Conservation (phyloP, 2,113 vertebrate species). For the Cervus canadensis region DNA sequence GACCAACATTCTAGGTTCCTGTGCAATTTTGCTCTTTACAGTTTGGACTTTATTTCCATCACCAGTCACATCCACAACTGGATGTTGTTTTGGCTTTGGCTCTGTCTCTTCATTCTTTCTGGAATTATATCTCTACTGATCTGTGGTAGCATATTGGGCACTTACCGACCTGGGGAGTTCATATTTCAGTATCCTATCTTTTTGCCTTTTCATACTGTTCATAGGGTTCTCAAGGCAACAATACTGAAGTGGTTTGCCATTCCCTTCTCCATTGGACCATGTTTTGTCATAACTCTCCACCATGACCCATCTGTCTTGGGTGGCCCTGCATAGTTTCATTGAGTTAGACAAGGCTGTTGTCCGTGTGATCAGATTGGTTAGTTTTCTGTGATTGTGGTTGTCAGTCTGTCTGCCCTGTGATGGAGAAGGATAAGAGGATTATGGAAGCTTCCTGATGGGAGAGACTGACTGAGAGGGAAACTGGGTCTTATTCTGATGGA, state of each 20-base stretch:
- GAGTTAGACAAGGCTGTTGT: background rate
- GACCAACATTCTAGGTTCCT: background rate
- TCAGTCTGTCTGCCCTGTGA: background rate
- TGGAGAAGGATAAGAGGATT: background rate
- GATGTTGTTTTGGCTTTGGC: background rate
- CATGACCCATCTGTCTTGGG: background rate
- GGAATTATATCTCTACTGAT: background rate
- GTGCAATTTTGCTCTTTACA: background rate
- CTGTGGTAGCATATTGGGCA: background rate
- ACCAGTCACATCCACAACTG: background rate
- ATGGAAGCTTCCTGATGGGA: background rate
- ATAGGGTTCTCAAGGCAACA: background rate
- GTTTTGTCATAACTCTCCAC: background rate
- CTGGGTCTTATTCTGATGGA: background rate
- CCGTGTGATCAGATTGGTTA: background rate
- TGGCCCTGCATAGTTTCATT: background rate
- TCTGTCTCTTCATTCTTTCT: background rate
- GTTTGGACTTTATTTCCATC: background rate
- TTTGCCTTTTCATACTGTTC: background rate
- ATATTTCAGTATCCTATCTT: background rate
- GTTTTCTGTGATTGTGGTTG: background rate
- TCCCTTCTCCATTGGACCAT: background rate
- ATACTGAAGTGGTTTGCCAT: background rate
- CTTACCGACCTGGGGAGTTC: background rate
- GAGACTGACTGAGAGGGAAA: background rate